phyloP scores from a whole-genome alignment of 1,140 invertebrate species.

The Drosophila asahinai region DNA sequence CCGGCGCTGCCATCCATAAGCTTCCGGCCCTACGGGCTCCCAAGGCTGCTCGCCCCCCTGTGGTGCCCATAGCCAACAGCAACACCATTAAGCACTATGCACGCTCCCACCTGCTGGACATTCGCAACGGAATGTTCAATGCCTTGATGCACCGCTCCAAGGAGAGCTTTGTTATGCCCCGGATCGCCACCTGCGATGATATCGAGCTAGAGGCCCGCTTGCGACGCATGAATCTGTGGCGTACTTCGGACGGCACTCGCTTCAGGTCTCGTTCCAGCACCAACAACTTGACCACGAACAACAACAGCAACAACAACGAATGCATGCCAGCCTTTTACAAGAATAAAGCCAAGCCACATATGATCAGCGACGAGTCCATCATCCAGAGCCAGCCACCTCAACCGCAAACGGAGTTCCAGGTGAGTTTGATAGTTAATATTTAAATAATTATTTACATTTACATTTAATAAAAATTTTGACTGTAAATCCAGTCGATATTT shows the following conservation, averaged over 20 bases:
- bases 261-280: constrained; percentile 37
- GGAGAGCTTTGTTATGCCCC: constrained; percentile 62
- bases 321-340: constrained; percentile 75
- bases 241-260: constrained; percentile 30
- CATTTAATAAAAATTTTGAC: not conserved
- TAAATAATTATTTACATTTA: no score
- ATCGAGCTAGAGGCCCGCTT: constrained; percentile 77
- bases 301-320: constrained; percentile 45
- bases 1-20: constrained; percentile 1
- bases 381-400: constrained; percentile 79
- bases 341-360: constrained; percentile 63
- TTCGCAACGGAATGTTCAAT: constrained; percentile 69
- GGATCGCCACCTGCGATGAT: constrained; percentile 80
- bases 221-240: constrained; percentile 78
- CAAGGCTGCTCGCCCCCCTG: constrained; percentile 12
- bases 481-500: not conserved
- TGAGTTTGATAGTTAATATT: constrained; percentile 31
- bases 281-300: constrained; percentile 18
- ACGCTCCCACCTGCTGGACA: constrained; percentile 62
- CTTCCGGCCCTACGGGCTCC: constrained; percentile 8
- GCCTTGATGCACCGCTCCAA: constrained; percentile 53
- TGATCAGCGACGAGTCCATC: constrained; percentile 76
- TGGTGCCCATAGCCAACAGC: not conserved
- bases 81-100: constrained; percentile 47
- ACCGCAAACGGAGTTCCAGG: constrained; percentile 73